Evolutionary conservation across 2,113 vertebrate genomes (phyloP), one percentile per base, ranked within the genome.

Genomic region (Ictalurus punctatus): DNA sequence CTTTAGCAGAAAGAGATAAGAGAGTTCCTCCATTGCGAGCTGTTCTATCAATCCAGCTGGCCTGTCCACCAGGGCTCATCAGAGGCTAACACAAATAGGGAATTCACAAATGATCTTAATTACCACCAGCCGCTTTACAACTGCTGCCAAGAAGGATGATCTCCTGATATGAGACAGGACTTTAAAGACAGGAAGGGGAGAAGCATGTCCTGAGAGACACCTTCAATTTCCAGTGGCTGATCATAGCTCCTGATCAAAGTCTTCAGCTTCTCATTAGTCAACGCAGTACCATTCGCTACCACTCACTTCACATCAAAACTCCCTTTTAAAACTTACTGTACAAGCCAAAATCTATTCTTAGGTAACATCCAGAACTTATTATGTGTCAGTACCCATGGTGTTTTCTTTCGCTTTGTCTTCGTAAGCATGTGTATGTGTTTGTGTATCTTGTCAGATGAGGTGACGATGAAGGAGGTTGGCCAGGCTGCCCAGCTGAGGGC

Each of bases 391-490:
- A 34, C 71, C 4, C 54, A 21, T 16, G 10, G 34, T n/a, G 61
- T 63, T 63, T 92, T 79, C 92, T 85, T 76, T 10, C 74, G 6
- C 84, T 59, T 79, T 90, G 25, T 90, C 59, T 92, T 71, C 83
- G 78, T 84, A 82, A 61, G 34, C 82, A 65, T 88, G 71, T 79
- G 44, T 90, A 37, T 87, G 37, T 76, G 65, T 88, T 27, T 86
- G 16, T 80, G 12, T 88, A 40, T 85, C 52, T 87, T 83, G 13
- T 63, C 85, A 99, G 98, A 99, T 85, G 97, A 98, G 92, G 97
- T 98, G 92, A 98, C 95, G 0, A 97, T 98, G 97, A 96, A 98
- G 93, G 97, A 97, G 94, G 95, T 97, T 93, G 97, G 93, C 13
- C 96, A 96, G 92, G 96, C 96, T 2, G 93, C 95, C 56, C 97